These are phyloP conservation scores for Himalopsyche anomala DNA, from an alignment of 2,888 invertebrate genomes.

Conservation along the genomic window DNA sequence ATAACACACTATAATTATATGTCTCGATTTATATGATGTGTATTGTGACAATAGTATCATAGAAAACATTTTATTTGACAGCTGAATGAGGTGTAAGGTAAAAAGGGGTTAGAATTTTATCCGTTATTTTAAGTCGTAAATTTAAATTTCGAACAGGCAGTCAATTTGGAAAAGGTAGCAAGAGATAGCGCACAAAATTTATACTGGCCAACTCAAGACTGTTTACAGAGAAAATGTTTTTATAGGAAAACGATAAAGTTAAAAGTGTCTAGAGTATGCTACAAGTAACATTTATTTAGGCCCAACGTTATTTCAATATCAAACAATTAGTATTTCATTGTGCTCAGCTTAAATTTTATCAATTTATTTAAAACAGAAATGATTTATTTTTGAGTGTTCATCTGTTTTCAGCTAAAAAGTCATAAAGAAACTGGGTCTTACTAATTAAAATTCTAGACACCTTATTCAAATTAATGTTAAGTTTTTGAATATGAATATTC, in stretches of 20 bases:
- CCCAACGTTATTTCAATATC: background rate
- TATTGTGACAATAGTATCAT: too few relatives aligned
- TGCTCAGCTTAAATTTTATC: background rate
- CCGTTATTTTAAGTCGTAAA: conserved; percentile 30
- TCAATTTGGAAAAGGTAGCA: conserved; percentile 26
- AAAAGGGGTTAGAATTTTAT: conserved; percentile 1
- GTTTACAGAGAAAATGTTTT: conserved; percentile 34
- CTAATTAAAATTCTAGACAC: too few relatives aligned
- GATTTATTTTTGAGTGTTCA: background rate
- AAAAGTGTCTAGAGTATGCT: background rate
- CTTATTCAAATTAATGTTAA: too few relatives aligned
- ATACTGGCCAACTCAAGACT: conserved; percentile 14
- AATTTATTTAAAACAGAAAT: background rate
- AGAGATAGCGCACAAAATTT: conserved; percentile 10
- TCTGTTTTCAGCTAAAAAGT: background rate
- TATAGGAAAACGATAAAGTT: conserved; percentile 17
- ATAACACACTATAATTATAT: too few relatives aligned
- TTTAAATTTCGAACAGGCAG: conserved; percentile 34
- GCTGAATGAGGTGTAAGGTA: background rate
- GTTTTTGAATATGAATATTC: too few relatives aligned
- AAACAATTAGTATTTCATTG: background rate
- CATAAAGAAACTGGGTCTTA: background rate
- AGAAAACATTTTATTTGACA: too few relatives aligned
- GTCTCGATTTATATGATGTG: too few relatives aligned
- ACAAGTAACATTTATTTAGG: background rate